phyloP scores from a whole-genome alignment of 2,113 vertebrate species.

The Pelvicachromis taeniatus region DNA sequence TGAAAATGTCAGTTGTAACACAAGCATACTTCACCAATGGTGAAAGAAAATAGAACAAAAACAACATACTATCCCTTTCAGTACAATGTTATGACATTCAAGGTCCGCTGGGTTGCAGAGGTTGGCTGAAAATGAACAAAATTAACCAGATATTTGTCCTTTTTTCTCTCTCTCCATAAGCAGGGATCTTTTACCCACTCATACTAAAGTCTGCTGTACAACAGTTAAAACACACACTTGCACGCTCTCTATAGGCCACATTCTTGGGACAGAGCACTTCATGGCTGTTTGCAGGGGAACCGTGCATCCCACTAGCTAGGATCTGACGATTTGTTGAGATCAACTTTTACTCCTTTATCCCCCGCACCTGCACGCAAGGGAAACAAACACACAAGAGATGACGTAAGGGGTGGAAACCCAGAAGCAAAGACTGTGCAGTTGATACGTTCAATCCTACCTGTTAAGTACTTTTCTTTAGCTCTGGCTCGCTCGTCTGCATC shows the following conservation, averaged over 20 bases:
- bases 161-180: background rate
- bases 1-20: slow-evolving; percentile 34
- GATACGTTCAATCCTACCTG: slow-evolving; percentile 73
- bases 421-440: background rate
- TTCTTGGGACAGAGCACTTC: slow-evolving; percentile 57
- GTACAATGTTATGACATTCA: slow-evolving; percentile 64
- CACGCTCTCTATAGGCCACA: slow-evolving; percentile 47
- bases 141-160: background rate
- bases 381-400: background rate
- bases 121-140: slow-evolving; percentile 33
- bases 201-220: slow-evolving; percentile 3
- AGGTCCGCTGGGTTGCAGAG: slow-evolving; percentile 26
- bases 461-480: slow-evolving; percentile 97
- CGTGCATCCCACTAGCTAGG: slow-evolving; percentile 77
- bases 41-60: background rate
- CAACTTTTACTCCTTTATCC: slow-evolving; percentile 93
- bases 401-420: background rate
- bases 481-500: slow-evolving; percentile 93
- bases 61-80: slow-evolving; percentile 53
- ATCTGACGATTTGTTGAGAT: slow-evolving; percentile 89
- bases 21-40: slow-evolving; percentile 7
- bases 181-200: slow-evolving; percentile 14
- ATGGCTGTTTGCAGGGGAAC: slow-evolving; percentile 32
- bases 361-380: slow-evolving; percentile 69
- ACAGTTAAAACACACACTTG: slow-evolving; percentile 29